These are phyloP conservation scores for Stomatorhinus walkeri DNA, from an alignment of 2,797 vertebrate genomes.

Conservation along the genomic window DNA sequence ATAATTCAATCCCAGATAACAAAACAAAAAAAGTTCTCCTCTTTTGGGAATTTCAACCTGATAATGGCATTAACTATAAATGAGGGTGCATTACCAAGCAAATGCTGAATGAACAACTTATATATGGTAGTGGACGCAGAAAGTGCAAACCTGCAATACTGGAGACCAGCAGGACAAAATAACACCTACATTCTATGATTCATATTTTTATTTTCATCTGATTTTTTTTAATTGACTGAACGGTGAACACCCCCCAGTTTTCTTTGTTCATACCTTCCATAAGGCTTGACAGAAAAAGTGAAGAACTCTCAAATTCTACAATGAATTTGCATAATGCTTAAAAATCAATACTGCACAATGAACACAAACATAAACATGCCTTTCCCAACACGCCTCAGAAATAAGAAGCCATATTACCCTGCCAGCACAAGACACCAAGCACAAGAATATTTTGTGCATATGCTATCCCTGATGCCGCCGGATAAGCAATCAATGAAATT, in stretches of 20 bases:
- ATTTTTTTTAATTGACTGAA: background rate
- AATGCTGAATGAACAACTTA: background rate
- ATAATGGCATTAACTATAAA: background rate
- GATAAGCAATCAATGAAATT: background rate
- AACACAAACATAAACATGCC: background rate
- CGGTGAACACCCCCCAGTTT: background rate
- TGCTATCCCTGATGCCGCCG: background rate
- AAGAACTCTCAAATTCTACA: background rate
- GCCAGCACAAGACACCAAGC: background rate
- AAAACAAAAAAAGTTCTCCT: background rate
- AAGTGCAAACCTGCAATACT: background rate
- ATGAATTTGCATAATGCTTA: background rate
- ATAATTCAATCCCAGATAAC: background rate
- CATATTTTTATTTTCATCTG: background rate
- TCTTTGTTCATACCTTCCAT: background rate
- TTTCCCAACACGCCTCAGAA: background rate
- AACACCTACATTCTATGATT: background rate
- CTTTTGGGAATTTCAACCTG: background rate
- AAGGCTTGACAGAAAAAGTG: background rate
- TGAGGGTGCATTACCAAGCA: background rate
- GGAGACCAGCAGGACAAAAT: background rate
- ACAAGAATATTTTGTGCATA: constrained; percentile 21
- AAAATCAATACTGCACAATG: background rate
- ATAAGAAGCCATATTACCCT: constrained; percentile 1
- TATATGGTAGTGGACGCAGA: background rate